These are phyloP conservation scores for Cryptoblepharus egeriae DNA, from an alignment of 2,797 vertebrate species.

Conservation along the genomic window DNA sequence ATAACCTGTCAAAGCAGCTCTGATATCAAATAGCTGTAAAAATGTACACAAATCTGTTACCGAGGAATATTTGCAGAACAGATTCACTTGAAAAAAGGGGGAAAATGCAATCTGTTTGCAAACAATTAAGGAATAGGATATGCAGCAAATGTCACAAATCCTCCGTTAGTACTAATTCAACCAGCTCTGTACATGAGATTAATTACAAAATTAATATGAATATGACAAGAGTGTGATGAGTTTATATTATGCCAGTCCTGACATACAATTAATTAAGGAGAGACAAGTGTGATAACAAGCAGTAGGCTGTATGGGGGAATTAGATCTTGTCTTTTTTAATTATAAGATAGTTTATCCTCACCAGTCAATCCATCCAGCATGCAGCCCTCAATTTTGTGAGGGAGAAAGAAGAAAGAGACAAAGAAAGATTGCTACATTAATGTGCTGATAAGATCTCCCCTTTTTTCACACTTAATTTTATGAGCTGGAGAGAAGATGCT, in stretches of 20 bases:
- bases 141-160: conserved; percentile 37
- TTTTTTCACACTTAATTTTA: background rate
- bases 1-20: conserved; percentile 15
- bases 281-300: conserved; percentile 56
- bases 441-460: background rate
- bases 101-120: conserved; percentile 32
- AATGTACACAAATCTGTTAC: background rate
- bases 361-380: conserved; percentile 12
- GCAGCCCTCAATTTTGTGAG: background rate
- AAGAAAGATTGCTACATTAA: background rate
- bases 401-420: conserved; percentile 6
- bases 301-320: conserved; percentile 41
- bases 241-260: conserved; percentile 40
- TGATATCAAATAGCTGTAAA: background rate
- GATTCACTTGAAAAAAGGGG: background rate
- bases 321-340: conserved; percentile 54
- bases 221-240: conserved; percentile 44
- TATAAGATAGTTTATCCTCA: conserved; percentile 42
- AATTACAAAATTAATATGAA: conserved; percentile 61
- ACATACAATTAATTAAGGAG: conserved; percentile 64
- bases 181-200: conserved; percentile 46
- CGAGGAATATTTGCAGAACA: conserved; percentile 3
- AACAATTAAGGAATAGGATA: conserved; percentile 37
- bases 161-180: conserved; percentile 45
- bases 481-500: background rate